These are phyloP conservation scores for Eclectus roratus DNA, from an alignment of 2,113 vertebrate species.

Conservation along the genomic window DNA sequence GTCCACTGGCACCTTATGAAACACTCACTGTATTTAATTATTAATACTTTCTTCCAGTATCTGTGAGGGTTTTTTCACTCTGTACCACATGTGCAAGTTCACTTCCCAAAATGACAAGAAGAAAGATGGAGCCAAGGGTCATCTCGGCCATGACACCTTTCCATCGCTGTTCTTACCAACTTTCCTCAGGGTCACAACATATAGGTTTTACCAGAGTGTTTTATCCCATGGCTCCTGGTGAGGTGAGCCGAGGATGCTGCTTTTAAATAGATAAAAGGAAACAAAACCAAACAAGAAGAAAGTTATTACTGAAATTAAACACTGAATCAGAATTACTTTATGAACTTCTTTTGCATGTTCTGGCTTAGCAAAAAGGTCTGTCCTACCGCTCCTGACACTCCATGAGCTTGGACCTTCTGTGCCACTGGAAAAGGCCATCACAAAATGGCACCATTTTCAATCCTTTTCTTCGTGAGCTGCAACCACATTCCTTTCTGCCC, in stretches of 20 bases:
- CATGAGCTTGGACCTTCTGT: not conserved
- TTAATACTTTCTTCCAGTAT: not conserved
- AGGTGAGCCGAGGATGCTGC: not conserved
- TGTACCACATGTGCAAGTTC: not conserved
- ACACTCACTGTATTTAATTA: not conserved
- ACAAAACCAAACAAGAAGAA: not conserved
- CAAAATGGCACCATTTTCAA: not conserved
- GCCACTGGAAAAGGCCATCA: not conserved
- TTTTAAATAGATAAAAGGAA: not conserved
- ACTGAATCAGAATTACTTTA: not conserved
- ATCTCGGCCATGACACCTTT: not conserved
- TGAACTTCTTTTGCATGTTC: not conserved
- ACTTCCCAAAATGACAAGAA: not conserved
- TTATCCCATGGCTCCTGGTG: not conserved
- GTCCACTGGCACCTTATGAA: not conserved
- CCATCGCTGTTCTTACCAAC: not conserved
- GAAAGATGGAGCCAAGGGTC: not conserved
- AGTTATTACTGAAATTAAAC: not conserved
- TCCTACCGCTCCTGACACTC: not conserved
- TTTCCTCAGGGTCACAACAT: not conserved
- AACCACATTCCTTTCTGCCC: not conserved
- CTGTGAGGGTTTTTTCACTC: not conserved
- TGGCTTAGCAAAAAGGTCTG: not conserved
- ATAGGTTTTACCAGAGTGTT: not conserved
- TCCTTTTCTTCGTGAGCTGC: not conserved